Evolutionary conservation across 2,113 vertebrate genomes (phyloP).

Genomic region (Podarcis cretensis): DNA sequence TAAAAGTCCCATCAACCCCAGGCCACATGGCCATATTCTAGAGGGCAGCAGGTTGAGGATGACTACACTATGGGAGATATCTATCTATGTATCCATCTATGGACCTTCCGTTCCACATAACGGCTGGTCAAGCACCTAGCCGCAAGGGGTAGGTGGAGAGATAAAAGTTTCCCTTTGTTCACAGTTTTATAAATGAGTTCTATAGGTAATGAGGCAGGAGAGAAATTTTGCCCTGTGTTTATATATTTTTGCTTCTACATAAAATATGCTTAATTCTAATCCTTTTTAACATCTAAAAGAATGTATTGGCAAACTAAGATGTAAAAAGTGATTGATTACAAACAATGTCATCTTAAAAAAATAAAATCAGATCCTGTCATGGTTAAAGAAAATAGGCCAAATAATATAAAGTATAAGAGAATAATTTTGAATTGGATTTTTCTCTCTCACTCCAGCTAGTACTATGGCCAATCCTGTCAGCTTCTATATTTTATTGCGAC

Average conservation of each 20-base stretch:
- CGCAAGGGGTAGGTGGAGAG: too few relatives aligned
- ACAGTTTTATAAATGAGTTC: neutral
- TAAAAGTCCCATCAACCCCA: too few relatives aligned
- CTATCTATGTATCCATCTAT: too few relatives aligned
- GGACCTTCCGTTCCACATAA: too few relatives aligned
- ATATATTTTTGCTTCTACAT: neutral
- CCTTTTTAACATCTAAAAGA: conserved; percentile 36
- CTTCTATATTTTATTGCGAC: conserved; percentile 40
- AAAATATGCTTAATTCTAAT: conserved; percentile 21
- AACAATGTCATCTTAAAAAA: conserved; percentile 36
- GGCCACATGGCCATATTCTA: too few relatives aligned
- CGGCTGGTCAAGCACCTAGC: too few relatives aligned
- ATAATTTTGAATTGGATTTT: conserved; percentile 42
- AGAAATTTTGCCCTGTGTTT: neutral
- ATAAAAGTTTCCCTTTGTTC: neutral
- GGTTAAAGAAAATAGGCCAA: conserved; percentile 35
- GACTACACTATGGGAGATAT: too few relatives aligned
- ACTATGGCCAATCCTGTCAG: neutral
- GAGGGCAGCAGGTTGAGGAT: too few relatives aligned
- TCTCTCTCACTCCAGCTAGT: conserved; percentile 4
- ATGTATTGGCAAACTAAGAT: neutral
- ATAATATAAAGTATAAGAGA: conserved; percentile 40
- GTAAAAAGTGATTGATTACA: conserved; percentile 30
- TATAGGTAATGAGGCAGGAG: too few relatives aligned
- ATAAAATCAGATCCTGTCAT: conserved; percentile 13